Conservation (phyloP, 1,140 invertebrate genomes). For the Amyelois transitella region DNA sequence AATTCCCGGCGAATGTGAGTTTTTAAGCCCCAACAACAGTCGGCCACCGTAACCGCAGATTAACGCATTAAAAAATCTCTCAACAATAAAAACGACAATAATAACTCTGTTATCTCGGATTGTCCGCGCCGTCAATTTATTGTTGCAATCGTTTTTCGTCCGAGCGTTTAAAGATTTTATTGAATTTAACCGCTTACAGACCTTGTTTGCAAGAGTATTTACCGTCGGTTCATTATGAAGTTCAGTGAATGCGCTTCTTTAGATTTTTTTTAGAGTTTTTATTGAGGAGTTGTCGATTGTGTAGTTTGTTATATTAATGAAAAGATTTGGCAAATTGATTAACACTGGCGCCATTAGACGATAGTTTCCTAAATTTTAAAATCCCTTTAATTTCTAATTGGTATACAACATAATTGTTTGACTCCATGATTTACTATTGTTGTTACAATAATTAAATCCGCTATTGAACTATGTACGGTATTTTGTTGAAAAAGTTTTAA, state of each 20-base stretch:
- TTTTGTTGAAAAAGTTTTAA: too few species aligned
- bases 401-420: too few species aligned
- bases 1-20: not conserved
- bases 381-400: too few species aligned
- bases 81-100: not conserved
- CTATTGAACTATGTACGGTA: too few species aligned
- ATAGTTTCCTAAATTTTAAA: too few species aligned
- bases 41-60: not conserved
- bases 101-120: not conserved
- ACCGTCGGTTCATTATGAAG: not conserved
- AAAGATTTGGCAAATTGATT: too few species aligned
- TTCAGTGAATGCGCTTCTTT: not conserved
- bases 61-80: not conserved
- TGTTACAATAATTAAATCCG: too few species aligned
- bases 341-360: too few species aligned
- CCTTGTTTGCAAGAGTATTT: not conserved
- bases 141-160: not conserved
- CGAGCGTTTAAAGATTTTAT: not conserved
- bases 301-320: too few species aligned
- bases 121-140: not conserved
- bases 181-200: not conserved
- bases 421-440: too few species aligned
- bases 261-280: too few species aligned
- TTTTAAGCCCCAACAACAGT: not conserved
- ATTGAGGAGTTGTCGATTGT: too few species aligned